Evolutionary conservation across 2,888 invertebrate species (phyloP).

Genomic region (Netelia inedita): DNA sequence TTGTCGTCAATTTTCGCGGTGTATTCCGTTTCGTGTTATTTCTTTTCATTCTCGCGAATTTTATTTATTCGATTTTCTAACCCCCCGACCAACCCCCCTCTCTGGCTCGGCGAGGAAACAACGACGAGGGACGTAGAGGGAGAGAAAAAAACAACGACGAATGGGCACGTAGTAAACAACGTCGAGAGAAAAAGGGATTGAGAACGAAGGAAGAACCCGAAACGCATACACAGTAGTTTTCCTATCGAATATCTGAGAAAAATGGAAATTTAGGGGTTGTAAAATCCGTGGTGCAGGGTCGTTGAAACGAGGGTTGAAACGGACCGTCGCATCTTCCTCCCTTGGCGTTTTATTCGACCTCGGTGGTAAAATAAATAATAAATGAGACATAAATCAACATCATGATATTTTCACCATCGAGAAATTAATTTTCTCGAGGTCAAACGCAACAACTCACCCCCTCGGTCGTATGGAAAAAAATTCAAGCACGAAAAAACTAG

Average conservation of each 20-base stretch:
- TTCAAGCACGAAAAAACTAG: too few species aligned
- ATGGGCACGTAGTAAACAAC: slow-evolving; percentile 54
- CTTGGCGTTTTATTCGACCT: not conserved
- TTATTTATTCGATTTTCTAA: slow-evolving; percentile 62
- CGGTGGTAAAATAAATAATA: not conserved
- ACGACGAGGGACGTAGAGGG: slow-evolving; percentile 12
- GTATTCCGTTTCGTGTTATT: slow-evolving; percentile 56
- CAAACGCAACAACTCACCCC: too few species aligned
- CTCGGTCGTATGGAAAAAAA: too few species aligned
- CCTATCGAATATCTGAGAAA: slow-evolving; percentile 69
- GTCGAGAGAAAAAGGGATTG: not conserved
- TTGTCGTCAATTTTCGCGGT: slow-evolving; percentile 57
- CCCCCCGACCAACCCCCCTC: slow-evolving; percentile 13
- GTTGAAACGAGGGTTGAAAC: slow-evolving; percentile 1
- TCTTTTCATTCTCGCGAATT: slow-evolving; percentile 51
- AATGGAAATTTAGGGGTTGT: slow-evolving; percentile 59
- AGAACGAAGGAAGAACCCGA: slow-evolving; percentile 22
- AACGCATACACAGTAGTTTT: slow-evolving; percentile 56
- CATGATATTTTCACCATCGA: too few species aligned
- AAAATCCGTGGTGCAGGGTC: not conserved
- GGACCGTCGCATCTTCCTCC: not conserved
- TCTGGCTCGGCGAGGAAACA: slow-evolving; percentile 27
- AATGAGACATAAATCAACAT: not conserved
- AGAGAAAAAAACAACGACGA: slow-evolving; percentile 21
- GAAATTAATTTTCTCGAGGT: too few species aligned